Conservation (phyloP, 1,140 invertebrate genomes). For the Cotesia chilonis region DNA sequence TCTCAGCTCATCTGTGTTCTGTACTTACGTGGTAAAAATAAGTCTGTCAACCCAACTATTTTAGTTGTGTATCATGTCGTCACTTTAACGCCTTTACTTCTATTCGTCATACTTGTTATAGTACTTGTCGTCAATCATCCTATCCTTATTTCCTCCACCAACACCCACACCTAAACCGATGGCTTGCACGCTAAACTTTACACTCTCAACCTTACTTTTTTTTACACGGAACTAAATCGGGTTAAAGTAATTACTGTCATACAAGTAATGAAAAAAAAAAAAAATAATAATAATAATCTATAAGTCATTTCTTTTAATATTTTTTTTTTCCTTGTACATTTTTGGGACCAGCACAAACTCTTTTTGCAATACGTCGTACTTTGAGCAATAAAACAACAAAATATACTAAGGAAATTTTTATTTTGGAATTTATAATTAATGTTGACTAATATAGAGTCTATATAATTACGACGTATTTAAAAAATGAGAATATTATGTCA, state of each 20-base stretch:
- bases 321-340: neutral
- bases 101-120: neutral
- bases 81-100: neutral
- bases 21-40: slow-evolving; percentile 15
- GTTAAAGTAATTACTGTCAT: no score
- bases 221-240: no score
- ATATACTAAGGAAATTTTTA: no score
- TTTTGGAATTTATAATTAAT: no score
- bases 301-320: neutral
- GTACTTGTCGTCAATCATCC: neutral
- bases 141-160: slow-evolving; percentile 9
- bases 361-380: no score
- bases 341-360: slow-evolving; percentile 20
- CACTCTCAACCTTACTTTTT: no score
- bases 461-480: no score
- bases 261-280: neutral
- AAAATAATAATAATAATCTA: neutral
- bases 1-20: slow-evolving; percentile 17
- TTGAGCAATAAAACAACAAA: no score
- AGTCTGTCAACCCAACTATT: neutral
- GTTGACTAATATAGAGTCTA: no score
- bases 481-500: no score
- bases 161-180: no score
- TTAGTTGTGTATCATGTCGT: slow-evolving; percentile 7
- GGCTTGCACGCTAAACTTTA: no score